phyloP scores from a whole-genome alignment of 2,113 vertebrate genomes.

The Shinisaurus crocodilurus region DNA sequence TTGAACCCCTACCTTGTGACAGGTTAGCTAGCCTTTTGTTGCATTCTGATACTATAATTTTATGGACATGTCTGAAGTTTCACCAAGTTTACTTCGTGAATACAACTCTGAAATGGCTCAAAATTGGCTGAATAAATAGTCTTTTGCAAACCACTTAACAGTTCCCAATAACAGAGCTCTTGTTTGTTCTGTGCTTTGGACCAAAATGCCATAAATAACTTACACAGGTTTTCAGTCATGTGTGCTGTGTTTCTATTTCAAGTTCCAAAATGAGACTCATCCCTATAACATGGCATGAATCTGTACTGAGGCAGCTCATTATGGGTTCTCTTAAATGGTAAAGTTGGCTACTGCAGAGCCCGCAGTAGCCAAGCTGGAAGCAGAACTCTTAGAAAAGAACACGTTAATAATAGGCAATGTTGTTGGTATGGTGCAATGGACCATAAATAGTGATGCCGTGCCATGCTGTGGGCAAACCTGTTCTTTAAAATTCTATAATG shows the following conservation, averaged over 20 bases:
- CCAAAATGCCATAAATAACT: neutral
- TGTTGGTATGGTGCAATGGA: neutral
- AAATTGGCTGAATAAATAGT: neutral
- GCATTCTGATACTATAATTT: neutral
- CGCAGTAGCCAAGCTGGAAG: constrained; percentile 15
- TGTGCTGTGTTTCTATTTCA: constrained; percentile 1
- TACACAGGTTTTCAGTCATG: neutral
- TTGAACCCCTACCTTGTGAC: neutral
- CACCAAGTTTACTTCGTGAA: neutral
- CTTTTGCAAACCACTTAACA: constrained; percentile 4
- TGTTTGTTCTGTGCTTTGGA: neutral
- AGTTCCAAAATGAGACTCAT: neutral
- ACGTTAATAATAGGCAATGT: neutral
- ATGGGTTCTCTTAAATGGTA: constrained; percentile 41
- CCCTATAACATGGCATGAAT: constrained; percentile 19
- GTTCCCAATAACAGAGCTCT: constrained; percentile 19
- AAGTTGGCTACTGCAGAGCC: neutral
- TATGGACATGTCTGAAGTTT: neutral
- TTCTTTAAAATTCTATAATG: neutral
- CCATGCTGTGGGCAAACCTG: neutral
- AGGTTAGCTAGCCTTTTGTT: neutral
- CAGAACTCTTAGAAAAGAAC: constrained; percentile 31
- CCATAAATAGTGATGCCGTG: neutral
- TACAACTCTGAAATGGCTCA: neutral
- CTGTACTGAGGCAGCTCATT: constrained; percentile 25